Evolutionary conservation across 2,888 invertebrate genomes (phyloP).

Genomic region (Macrophya annulata): DNA sequence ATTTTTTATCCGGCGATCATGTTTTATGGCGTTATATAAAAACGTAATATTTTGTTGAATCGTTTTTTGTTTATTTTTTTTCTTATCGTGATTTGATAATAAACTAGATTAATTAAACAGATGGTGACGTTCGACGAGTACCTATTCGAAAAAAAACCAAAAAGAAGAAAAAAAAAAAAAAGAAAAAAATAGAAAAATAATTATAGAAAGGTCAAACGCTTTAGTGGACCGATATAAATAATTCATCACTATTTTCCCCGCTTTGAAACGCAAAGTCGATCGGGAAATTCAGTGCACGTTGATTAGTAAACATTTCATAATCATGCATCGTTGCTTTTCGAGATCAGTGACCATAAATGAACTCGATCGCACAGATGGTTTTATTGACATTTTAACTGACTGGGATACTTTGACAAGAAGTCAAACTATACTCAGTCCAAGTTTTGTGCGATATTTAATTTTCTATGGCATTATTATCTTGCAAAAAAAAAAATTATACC

Average conservation of each 20-base stretch:
- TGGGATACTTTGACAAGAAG: background rate
- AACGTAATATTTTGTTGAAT: background rate
- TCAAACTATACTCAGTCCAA: background rate
- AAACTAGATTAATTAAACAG: conserved; percentile 2
- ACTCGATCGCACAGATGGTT: background rate
- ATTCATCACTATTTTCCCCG: conserved; percentile 6
- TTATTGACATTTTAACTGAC: background rate
- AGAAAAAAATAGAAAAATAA: background rate
- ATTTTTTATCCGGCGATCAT: background rate
- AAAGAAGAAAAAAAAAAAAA: too few relatives aligned
- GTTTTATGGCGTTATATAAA: background rate
- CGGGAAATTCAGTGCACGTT: background rate
- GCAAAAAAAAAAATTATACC: background rate
- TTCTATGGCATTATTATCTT: background rate
- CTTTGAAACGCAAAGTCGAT: conserved; percentile 4
- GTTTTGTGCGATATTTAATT: background rate
- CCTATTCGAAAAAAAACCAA: background rate
- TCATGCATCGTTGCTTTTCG: background rate
- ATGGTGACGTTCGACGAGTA: conserved; percentile 10
- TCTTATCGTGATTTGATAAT: background rate
- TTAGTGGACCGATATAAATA: background rate
- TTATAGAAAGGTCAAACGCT: background rate
- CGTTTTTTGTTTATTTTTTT: background rate
- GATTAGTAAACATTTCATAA: conserved; percentile 1
- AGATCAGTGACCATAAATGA: background rate